Base-by-base conservation (phyloP, 2,888 invertebrate species). In the Hirudinaria manillensis region DNA sequence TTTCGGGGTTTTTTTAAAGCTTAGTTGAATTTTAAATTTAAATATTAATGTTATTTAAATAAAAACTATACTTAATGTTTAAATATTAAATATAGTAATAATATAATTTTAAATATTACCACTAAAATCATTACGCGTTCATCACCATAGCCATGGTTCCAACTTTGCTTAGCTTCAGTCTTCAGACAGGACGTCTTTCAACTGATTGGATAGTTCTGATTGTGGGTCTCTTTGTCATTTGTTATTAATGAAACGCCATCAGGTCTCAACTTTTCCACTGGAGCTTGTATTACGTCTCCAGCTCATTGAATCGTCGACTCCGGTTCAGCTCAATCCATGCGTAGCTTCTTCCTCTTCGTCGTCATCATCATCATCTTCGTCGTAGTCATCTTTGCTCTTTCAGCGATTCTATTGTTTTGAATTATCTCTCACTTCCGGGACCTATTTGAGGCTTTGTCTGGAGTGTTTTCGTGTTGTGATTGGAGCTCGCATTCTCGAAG, bases 231-330 rank as follows among this genome's bases (percentile, higher is more conserved):
- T 45, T 45, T 45, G 45, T 45, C 24, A 61, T 61, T 61, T 61
- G 61, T 24, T 61, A 61, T 61, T 61, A 61, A 61, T 61, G 61
- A 61, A 61, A 3, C 61, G 61, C 24, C 61, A n/a, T 61, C 24
- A 61, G 61, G 61, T 61, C 61, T 61, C 61, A 61, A n/a, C 29
- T 29, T 61, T 61, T 16, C 61, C 24, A 29, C 24, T 29, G 61
- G 24, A 61, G n/a, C 61, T 61, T 61, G 61, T 61, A 27, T 61
- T 24, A 7, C 29, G 61, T 61, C 61, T 61, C 45, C 61, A 61
- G 24, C 13, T 61, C 61, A 61, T 61, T 61, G 61, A 61, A 29
- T 29, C 24, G 61, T 24, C 45, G 45, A 45, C 45, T 45, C 45
- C 45, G 45, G 45, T 16, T 45, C 13, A 45, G 45, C 45, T 45